Conservation (phyloP, 2,113 vertebrate species). For the Sylvicapra grimmia region DNA sequence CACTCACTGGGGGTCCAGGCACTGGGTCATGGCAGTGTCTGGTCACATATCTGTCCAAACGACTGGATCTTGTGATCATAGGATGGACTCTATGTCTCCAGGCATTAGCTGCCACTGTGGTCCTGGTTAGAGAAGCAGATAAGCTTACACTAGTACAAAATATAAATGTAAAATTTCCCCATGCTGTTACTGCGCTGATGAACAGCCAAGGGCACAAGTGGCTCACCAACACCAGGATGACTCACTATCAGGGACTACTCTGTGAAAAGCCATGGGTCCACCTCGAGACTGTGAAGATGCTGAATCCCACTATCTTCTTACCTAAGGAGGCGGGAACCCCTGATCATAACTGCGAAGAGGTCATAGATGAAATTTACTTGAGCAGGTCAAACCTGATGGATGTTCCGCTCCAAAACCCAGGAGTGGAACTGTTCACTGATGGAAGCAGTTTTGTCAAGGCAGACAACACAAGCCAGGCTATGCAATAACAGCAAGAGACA, state of each 20-base stretch:
- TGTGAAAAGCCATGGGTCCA: background rate
- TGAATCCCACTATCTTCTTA: background rate
- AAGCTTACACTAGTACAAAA: background rate
- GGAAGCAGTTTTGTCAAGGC: rapidly evolving
- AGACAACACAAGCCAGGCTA: background rate
- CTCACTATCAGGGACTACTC: background rate
- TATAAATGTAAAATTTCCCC: background rate
- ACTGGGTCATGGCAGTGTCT: background rate
- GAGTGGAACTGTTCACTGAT: background rate
- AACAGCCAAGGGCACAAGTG: background rate
- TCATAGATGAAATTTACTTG: background rate
- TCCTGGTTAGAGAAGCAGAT: background rate
- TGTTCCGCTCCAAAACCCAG: background rate
- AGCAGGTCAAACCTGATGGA: background rate
- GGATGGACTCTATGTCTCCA: background rate
- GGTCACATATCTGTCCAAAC: rapidly evolving
- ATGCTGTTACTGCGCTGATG: background rate
- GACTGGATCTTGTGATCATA: background rate
- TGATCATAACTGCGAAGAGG: background rate
- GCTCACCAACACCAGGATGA: background rate
- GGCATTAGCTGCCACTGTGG: background rate
- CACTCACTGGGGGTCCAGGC: background rate
- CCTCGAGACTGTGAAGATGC: rapidly evolving
- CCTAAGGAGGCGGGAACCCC: background rate
- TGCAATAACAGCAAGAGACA: background rate